These are phyloP conservation scores for Chaenodraco wilsoni DNA, from an alignment of 2,797 vertebrate genomes.

Conservation along the genomic window DNA sequence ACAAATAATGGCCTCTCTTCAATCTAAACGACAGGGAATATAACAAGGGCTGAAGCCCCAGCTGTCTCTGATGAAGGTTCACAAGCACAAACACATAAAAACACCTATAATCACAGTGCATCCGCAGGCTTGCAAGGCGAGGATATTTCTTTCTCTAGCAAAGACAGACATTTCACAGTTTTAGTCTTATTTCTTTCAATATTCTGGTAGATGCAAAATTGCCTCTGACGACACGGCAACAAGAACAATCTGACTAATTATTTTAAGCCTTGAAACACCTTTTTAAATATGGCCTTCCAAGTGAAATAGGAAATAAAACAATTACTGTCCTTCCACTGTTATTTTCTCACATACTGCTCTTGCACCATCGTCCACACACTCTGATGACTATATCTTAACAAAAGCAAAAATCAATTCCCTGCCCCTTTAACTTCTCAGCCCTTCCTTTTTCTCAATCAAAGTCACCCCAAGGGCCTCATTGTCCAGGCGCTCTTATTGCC, in stretches of 20 bases:
- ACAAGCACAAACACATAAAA: constrained; percentile 41
- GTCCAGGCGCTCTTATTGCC: constrained; percentile 67
- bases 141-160: constrained; percentile 23
- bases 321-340: neutral
- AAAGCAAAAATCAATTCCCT: constrained; percentile 56
- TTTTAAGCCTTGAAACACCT: constrained; percentile 15
- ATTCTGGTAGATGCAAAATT: constrained; percentile 33
- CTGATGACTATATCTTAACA: constrained; percentile 44
- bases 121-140: constrained; percentile 28
- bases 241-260: constrained; percentile 22
- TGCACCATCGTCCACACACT: constrained; percentile 30
- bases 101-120: constrained; percentile 47
- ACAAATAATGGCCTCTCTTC: constrained; percentile 73
- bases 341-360: constrained; percentile 42
- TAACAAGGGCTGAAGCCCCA: constrained; percentile 66
- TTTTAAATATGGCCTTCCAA: neutral
- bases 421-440: constrained; percentile 32
- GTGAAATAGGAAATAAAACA: constrained; percentile 23
- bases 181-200: constrained; percentile 20
- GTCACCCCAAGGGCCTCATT: constrained; percentile 72
- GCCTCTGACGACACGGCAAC: constrained; percentile 10
- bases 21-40: constrained; percentile 65
- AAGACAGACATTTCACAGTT: constrained; percentile 37
- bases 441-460: constrained; percentile 67
- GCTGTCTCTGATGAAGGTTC: constrained; percentile 54